Evolutionary conservation across 1,140 invertebrate species (phyloP).

Genomic region (Caenorhabditis remanei): DNA sequence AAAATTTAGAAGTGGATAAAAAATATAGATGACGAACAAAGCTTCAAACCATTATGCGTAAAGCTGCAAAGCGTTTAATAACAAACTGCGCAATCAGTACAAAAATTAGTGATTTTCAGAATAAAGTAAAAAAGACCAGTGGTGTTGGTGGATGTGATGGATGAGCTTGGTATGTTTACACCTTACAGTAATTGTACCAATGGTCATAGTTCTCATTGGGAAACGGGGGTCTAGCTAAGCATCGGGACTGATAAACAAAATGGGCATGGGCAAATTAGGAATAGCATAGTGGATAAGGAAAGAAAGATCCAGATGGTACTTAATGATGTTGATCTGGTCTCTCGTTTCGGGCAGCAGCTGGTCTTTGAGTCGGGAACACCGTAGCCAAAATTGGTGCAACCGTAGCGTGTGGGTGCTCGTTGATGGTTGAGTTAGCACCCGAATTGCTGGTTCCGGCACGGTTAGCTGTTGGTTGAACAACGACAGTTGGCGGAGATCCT

Average conservation of each 20-base stretch:
- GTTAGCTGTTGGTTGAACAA: conserved; percentile 24
- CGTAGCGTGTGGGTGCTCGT: not conserved
- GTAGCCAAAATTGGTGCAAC: conserved; percentile 5
- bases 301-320: no score
- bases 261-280: not conserved
- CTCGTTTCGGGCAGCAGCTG: not conserved
- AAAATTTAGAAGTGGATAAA: no score
- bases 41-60: conserved; percentile 3
- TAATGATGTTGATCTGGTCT: not conserved
- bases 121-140: not conserved
- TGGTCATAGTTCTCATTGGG: not conserved
- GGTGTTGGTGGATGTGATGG: not conserved
- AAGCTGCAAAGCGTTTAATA: not conserved
- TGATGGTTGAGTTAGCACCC: not conserved
- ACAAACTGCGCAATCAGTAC: no score
- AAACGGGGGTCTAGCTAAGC: not conserved
- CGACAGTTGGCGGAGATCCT: not conserved
- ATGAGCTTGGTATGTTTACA: no score
- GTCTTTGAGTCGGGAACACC: not conserved
- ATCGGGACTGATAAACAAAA: not conserved
- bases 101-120: no score
- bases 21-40: no score
- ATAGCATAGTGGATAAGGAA: no score
- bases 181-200: not conserved
- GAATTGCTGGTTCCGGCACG: not conserved